Evolutionary conservation across 2,888 invertebrate species (phyloP).

Genomic region (Galerucella nymphaeae): DNA sequence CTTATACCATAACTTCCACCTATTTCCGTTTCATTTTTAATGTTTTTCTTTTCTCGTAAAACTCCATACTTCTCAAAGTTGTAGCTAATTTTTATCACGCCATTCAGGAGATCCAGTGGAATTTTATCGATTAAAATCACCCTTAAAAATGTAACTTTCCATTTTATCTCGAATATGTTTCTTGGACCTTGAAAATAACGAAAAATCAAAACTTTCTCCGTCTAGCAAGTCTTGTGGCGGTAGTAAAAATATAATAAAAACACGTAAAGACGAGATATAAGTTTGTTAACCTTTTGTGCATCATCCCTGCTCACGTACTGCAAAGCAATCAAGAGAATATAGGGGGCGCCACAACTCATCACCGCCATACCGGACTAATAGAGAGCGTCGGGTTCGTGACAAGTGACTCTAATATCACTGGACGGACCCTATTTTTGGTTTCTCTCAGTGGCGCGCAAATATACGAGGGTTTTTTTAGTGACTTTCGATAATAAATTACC

Average conservation of each 20-base stretch:
- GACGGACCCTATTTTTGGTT: slow-evolving; percentile 47
- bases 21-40: no score
- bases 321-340: slow-evolving; percentile 52
- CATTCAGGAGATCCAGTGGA: background rate
- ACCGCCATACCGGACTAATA: slow-evolving; percentile 48
- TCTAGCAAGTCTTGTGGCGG: background rate
- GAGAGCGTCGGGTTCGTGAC: slow-evolving; percentile 54
- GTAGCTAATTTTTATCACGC: background rate
- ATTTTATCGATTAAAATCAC: background rate
- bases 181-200: background rate
- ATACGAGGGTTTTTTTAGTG: background rate
- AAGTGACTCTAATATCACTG: slow-evolving; percentile 54
- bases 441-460: slow-evolving; percentile 9
- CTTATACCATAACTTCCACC: no score
- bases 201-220: slow-evolving; percentile 18
- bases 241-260: slow-evolving; percentile 35
- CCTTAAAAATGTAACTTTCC: slow-evolving; percentile 2
- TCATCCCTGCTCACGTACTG: slow-evolving; percentile 48
- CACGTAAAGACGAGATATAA: slow-evolving; percentile 40
- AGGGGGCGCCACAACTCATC: slow-evolving; percentile 51
- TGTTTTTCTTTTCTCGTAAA: no score
- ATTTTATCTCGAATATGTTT: background rate
- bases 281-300: slow-evolving; percentile 43
- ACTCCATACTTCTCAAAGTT: background rate
- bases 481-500: no score